Percentiles rank a stretch among this genome's conserved stretches.
phyloP scores from a whole-genome alignment of 2,113 vertebrate genomes.

The Ondatra zibethicus region DNA sequence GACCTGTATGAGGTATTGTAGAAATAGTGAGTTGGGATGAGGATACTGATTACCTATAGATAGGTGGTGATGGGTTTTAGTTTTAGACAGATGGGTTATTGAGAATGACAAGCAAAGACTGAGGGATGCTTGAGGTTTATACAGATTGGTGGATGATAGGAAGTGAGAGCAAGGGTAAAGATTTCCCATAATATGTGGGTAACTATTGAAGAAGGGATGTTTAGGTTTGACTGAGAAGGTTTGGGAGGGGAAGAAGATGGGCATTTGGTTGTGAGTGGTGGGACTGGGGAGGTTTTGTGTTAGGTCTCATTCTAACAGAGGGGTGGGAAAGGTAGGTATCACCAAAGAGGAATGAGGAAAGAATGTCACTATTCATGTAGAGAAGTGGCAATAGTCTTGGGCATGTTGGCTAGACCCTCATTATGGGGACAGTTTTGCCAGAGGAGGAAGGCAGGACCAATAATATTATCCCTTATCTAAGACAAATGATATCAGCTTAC shows the following conservation, averaged over 20 bases:
- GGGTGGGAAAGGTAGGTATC: background rate
- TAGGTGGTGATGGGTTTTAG: background rate
- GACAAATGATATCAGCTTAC: background rate
- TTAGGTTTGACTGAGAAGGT: background rate
- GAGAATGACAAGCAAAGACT: background rate
- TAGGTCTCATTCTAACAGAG: background rate
- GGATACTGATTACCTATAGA: background rate
- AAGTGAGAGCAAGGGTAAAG: background rate
- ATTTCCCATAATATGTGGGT: background rate
- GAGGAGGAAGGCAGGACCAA: background rate
- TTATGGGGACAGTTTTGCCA: background rate
- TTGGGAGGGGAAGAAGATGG: background rate
- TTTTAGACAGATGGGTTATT: background rate
- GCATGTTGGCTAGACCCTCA: background rate
- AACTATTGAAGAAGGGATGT: background rate
- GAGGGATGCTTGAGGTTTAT: background rate
- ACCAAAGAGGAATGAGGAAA: background rate
- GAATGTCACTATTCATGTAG: background rate
- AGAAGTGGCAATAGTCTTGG: background rate
- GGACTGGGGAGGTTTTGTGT: background rate
- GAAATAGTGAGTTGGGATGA: background rate
- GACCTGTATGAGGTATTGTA: background rate
- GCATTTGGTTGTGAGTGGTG: background rate
- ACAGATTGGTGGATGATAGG: background rate
- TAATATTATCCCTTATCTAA: background rate